Percentiles rank a stretch among this genome's conserved stretches.
Conservation (phyloP, 2,797 vertebrate species). For the Leptodactylus fallax region DNA sequence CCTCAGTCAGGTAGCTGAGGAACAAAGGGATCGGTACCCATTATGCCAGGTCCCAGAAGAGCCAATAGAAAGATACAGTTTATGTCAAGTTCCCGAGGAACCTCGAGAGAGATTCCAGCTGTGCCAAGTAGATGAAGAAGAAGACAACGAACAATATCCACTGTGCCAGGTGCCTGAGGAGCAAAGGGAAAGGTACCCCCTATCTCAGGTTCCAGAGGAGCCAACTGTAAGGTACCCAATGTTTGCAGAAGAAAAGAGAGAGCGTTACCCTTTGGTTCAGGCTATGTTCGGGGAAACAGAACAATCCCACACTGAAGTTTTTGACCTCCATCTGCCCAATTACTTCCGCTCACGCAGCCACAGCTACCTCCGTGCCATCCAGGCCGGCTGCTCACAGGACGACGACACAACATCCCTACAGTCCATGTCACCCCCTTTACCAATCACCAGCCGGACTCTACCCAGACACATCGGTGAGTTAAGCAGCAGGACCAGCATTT, state of each 20-base stretch:
- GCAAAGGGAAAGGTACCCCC: conserved; percentile 44
- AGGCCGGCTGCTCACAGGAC: conserved; percentile 97
- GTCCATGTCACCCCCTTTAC: conserved; percentile 91
- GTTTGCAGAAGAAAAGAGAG: conserved; percentile 14
- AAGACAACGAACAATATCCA: conserved; percentile 51
- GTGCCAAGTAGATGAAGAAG: conserved; percentile 51
- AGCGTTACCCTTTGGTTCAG: conserved; percentile 46
- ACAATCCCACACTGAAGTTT: conserved; percentile 85
- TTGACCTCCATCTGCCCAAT: conserved; percentile 91
- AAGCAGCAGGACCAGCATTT: neutral
- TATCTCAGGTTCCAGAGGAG: conserved; percentile 42
- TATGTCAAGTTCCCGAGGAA: conserved; percentile 56
- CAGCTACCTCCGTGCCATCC: conserved; percentile 98
- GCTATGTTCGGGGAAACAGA: conserved; percentile 85
- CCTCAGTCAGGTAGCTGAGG: conserved; percentile 45
- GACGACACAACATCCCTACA: conserved; percentile 91
- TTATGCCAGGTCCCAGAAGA: conserved; percentile 54
- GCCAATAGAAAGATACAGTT: conserved; percentile 39
- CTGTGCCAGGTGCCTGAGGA: conserved; percentile 56
- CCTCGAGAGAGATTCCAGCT: conserved; percentile 49
- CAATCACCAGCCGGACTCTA: conserved; percentile 89
- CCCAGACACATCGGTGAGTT: conserved; percentile 92
- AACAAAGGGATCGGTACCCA: conserved; percentile 51
- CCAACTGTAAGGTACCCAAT: conserved; percentile 37
- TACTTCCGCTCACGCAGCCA: conserved; percentile 98